Base-by-base conservation (phyloP, 2,888 invertebrate species). In the Andrena trimmerana region DNA sequence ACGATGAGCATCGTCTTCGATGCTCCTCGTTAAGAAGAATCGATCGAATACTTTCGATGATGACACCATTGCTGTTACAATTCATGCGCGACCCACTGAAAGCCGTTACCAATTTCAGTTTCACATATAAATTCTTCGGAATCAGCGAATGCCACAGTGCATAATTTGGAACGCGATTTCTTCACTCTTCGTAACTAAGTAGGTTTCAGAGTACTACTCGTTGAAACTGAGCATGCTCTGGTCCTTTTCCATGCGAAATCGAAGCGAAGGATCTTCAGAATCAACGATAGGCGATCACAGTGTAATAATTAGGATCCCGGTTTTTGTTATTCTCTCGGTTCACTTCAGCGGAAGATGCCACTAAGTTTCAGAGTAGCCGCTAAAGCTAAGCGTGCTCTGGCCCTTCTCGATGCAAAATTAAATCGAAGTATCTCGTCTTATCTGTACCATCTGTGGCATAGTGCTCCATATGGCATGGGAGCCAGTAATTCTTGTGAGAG, bases 391-490 rank as follows among this genome's bases (percentile, higher is more conserved):
- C 16, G 24, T n/a, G n/a, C 16, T 48, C 42, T 36, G 48, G 2
- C 36, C 52, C 65, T 68, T 48, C 20, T 16, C 65, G 73, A 60
- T 70, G 75, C 69, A 75, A 75, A 74, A 81, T 84, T 69, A 78
- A 84, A 65, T 80, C 75, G 50, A 60, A 31, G 48, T 29, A 16
- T 60, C 27, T 65, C 54, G 57, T 62, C 63, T 42, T 42, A 16
- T 42, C 42, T 42, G 5, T 16, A 16, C 5, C 42, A 42, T 42
- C 42, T 42, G 42, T 16, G 42, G 42, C 16, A 42, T 42, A 42
- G 42, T 42, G 42, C 42, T 42, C 42, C 16, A 42, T 42, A 42
- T 42, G 42, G 42, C 16, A 16, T 42, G 42, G 42, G 42, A 42
- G 42, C 5, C 42, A 33, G 59, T 66, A 50, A 73, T 72, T 72